phyloP scores from a whole-genome alignment of 2,113 vertebrate genomes.

The Neotragus moschatus region DNA sequence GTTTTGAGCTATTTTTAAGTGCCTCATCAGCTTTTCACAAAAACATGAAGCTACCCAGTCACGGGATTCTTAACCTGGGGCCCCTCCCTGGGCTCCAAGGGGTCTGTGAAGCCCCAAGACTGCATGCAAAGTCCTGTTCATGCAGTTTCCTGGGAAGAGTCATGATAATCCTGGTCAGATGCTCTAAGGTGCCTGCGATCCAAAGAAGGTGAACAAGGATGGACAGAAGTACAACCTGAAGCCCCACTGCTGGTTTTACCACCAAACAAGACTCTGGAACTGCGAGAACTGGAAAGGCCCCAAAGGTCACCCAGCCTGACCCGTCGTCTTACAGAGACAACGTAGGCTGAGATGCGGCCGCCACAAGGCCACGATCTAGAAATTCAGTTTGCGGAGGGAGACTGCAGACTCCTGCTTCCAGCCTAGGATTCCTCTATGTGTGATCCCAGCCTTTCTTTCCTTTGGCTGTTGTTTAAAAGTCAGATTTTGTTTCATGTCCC shows the following conservation, averaged over 20 bases:
- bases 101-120: neutral
- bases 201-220: neutral
- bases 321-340: neutral
- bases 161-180: neutral
- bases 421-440: rapidly evolving
- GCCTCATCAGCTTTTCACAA: neutral
- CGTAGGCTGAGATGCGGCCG: rapidly evolving
- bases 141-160: neutral
- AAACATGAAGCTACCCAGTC: neutral
- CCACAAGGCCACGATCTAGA: rapidly evolving
- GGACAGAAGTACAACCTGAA: neutral
- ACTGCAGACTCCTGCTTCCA: neutral
- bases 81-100: neutral
- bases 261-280: neutral
- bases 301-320: neutral
- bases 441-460: neutral
- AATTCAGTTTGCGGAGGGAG: neutral
- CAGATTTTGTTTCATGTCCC: constrained; percentile 1
- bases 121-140: rapidly evolving
- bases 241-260: neutral
- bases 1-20: neutral
- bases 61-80: neutral
- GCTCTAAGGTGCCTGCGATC: neutral
- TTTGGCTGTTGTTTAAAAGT: neutral
- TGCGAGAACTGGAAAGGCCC: neutral